phyloP scores from a whole-genome alignment of 2,113 vertebrate species.

The Strigops habroptila region DNA sequence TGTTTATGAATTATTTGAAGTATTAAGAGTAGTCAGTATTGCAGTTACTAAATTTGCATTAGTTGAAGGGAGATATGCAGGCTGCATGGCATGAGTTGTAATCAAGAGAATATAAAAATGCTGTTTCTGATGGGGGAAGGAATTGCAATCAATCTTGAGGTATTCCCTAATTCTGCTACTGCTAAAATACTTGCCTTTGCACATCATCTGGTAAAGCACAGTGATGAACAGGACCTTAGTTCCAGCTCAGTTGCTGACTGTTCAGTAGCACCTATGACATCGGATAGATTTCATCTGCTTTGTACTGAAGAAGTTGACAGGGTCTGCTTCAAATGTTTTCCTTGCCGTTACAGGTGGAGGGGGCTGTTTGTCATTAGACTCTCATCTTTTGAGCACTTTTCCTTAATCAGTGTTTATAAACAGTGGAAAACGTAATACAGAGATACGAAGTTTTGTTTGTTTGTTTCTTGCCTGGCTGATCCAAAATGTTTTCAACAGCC shows the following conservation, averaged over 20 bases:
- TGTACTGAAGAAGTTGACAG: not conserved
- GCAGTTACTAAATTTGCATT: not conserved
- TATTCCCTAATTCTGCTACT: not conserved
- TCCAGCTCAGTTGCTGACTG: not conserved
- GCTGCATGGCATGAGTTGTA: not conserved
- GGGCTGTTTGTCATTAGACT: not conserved
- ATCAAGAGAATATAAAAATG: not conserved
- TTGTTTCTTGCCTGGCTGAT: not conserved
- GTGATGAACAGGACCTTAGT: not conserved
- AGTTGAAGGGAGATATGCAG: not conserved
- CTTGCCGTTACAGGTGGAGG: not conserved
- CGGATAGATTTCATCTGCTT: not conserved
- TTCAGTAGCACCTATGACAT: fast-evolving
- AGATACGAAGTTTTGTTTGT: not conserved
- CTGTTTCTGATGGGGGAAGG: not conserved
- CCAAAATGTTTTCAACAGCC: not conserved
- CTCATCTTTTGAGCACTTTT: not conserved
- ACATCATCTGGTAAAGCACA: not conserved
- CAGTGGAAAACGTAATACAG: not conserved
- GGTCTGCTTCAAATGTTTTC: not conserved
- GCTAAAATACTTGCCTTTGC: not conserved
- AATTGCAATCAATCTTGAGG: not conserved
- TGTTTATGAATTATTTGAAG: not conserved
- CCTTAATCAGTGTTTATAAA: not conserved
- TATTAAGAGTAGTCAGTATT: not conserved